Conservation (phyloP, 2,888 invertebrate genomes). For the Cyclophora albipunctata region DNA sequence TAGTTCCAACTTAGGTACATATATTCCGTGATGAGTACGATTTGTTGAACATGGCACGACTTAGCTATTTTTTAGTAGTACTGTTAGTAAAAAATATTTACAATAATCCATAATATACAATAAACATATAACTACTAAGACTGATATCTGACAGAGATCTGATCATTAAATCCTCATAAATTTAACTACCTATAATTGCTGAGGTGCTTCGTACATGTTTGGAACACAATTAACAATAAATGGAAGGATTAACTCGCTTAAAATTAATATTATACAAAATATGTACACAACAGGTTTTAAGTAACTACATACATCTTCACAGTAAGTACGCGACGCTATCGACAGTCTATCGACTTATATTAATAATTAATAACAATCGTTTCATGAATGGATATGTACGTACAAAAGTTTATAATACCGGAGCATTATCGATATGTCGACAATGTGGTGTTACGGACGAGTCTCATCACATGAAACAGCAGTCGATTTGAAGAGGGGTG, state of each 20-base stretch:
- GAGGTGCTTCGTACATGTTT: conserved; percentile 25
- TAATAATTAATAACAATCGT: conserved; percentile 39
- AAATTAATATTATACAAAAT: conserved; percentile 41
- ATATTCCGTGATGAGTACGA: too few species aligned
- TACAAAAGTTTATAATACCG: conserved; percentile 50
- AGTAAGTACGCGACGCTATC: conserved; percentile 64
- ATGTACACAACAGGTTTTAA: conserved; percentile 56
- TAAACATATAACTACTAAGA: conserved; percentile 4
- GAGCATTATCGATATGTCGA: conserved; percentile 37
- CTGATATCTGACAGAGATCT: conserved; percentile 15
- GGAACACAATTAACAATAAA: conserved; percentile 33
- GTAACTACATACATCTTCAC: conserved; percentile 53
- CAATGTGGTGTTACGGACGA: conserved; percentile 38
- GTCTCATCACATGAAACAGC: conserved; percentile 69
- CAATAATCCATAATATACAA: conserved; percentile 1
- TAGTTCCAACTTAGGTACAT: too few species aligned
- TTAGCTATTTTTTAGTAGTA: conserved; percentile 3
- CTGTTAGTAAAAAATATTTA: not conserved
- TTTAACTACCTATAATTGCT: conserved; percentile 32
- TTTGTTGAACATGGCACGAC: not conserved
- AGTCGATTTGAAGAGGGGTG: conserved; percentile 62
- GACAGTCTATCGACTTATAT: conserved; percentile 41
- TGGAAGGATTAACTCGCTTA: conserved; percentile 42
- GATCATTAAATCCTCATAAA: conserved; percentile 14
- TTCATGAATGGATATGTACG: conserved; percentile 59